A percentile compares a stretch with the other conserved stretches of the same genome.
Conservation (phyloP, 2,113 vertebrate genomes). For the Bubalus kerabau region DNA sequence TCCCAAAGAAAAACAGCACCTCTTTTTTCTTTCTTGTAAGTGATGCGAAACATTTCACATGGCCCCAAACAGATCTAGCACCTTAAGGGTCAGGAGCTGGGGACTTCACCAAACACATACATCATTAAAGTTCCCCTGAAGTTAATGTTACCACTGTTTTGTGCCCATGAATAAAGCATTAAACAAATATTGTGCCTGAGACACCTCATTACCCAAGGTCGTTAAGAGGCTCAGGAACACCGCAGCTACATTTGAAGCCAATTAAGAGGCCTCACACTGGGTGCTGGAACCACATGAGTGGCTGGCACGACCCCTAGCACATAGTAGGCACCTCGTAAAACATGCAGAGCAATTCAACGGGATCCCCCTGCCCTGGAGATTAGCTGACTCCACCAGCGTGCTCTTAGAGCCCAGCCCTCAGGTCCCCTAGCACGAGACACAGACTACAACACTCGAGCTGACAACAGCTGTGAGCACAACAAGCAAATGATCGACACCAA, state of each 20-base stretch:
- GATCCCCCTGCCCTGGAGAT: neutral
- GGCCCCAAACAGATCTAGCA: slow-evolving; percentile 25
- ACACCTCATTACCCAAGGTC: neutral
- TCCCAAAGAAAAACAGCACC: neutral
- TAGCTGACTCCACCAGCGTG: neutral
- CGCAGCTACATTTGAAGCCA: neutral
- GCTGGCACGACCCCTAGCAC: neutral
- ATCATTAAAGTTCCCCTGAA: slow-evolving; percentile 23
- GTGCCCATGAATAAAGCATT: neutral
- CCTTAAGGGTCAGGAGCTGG: slow-evolving; percentile 47
- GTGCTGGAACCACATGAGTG: neutral
- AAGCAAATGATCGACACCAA: neutral
- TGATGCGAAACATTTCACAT: slow-evolving; percentile 26
- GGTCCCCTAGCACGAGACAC: neutral
- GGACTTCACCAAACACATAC: slow-evolving; percentile 24
- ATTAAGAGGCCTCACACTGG: neutral
- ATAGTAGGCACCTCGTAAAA: slow-evolving; percentile 35
- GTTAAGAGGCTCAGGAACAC: neutral
- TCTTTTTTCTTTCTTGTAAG: slow-evolving; percentile 34
- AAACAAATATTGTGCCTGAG: neutral
- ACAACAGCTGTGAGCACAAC: neutral
- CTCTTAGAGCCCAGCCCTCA: neutral
- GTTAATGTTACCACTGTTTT: neutral
- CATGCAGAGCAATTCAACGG: neutral
- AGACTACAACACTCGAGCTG: neutral